A percentile compares a stretch with the other conserved stretches of the same genome.
phyloP scores from a whole-genome alignment of 2,797 vertebrate species.

The Ispidina picta region DNA sequence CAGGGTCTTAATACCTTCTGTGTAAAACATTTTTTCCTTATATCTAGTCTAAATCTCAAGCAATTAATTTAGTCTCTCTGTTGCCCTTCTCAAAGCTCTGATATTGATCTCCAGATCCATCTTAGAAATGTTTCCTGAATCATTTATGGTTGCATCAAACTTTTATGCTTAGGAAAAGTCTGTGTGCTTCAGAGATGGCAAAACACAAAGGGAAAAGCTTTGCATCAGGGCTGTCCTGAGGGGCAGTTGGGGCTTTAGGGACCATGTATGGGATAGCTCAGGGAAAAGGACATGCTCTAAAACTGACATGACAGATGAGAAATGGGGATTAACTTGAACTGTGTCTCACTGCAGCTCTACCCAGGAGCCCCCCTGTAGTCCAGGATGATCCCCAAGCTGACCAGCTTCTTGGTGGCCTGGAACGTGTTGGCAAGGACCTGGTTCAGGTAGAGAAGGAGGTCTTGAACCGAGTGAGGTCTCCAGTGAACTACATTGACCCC shows the following conservation, averaged over 20 bases:
- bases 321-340: neutral
- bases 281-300: neutral
- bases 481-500: conserved; percentile 81
- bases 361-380: conserved; percentile 10
- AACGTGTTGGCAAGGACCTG: conserved; percentile 82
- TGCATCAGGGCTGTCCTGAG: neutral
- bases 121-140: neutral
- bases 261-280: rapidly evolving
- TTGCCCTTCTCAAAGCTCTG: neutral
- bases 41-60: neutral
- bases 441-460: conserved; percentile 80
- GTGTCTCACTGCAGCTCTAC: conserved; percentile 16
- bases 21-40: neutral
- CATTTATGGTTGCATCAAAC: neutral
- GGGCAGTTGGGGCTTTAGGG: neutral
- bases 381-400: conserved; percentile 79
- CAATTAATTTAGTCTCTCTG: neutral
- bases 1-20: neutral
- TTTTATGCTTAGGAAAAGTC: neutral
- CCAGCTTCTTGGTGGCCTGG: conserved; percentile 81
- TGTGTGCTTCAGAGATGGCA: neutral
- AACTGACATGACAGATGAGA: neutral
- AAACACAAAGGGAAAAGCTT: neutral
- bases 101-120: neutral
- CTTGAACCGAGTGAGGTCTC: conserved; percentile 82